Base-by-base conservation (phyloP, 2,113 vertebrate genomes). In the Pantherophis guttatus region DNA sequence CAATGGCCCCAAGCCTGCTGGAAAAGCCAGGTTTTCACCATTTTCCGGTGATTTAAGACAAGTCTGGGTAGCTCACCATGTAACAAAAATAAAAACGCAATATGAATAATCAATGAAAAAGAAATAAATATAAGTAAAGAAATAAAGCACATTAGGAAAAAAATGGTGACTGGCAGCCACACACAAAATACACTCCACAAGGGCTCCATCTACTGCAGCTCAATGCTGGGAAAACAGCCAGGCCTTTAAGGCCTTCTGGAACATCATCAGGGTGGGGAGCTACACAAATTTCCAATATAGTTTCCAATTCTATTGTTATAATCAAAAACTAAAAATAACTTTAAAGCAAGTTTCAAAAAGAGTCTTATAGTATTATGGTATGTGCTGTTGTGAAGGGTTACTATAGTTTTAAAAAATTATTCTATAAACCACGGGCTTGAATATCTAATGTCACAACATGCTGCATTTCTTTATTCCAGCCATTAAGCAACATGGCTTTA, bases 211-310 rank as follows among this genome's bases (percentile, higher is more conserved):
- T 39, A 81, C 17, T 81, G 17, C 33, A 81, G 8, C 33, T 81
- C 17, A 81, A 21, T 44, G 33, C 70, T 81, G 17, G 75, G 75
- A 19, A 39, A 81, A 81, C 33, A 81, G 75, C 75, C 75, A 81
- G 6, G 33, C 3, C 12, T 70, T 15, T 70, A 33, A 5, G 29
- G 10, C 62, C 65, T 75, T 70, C 65, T 75, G 65, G 70, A 81
- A 81, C 17, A 81, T 17, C 13, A n/a, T 33, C 75, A 81, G 17
- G 2, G 3, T 21, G 33, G 75, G 17, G 17, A 81, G 2, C 70
- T 39, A 39, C 3, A 81, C 7, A 19, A 19, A 0, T 0, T 58
- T 26, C 44, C 23, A 13, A 44, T 44, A 48, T 17, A 50, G 50
- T 87, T 57, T 50, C 9, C 15, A 53, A 85, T 10, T 91, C 17